Conservation (phyloP, 1,140 invertebrate species). For the Ctenoplectra terminalis region DNA sequence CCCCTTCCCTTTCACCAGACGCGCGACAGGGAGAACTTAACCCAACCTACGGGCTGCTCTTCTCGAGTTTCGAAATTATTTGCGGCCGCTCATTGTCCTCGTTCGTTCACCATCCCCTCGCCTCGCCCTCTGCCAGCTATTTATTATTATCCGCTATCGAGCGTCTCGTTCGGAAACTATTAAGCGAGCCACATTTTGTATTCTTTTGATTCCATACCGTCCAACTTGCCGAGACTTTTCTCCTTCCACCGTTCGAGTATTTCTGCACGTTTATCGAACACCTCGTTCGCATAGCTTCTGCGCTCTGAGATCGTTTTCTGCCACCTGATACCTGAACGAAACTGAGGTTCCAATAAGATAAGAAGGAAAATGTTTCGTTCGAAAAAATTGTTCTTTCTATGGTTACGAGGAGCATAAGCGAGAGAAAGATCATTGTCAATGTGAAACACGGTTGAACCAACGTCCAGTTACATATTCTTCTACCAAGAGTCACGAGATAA, state of each 20-base stretch:
- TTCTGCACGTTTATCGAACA: conserved; percentile 24
- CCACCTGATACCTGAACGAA: not conserved
- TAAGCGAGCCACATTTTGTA: conserved; percentile 65
- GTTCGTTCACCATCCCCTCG: conserved; percentile 15
- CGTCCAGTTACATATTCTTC: not conserved
- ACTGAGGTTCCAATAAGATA: not conserved
- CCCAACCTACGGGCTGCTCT: conserved; percentile 57
- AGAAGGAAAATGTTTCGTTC: not conserved
- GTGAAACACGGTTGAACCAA: not conserved
- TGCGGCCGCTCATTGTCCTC: conserved; percentile 65
- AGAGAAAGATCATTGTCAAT: too few species aligned
- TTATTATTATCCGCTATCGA: conserved; percentile 76
- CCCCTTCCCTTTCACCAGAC: conserved; percentile 49
- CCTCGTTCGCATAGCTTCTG: not conserved
- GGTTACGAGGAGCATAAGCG: not conserved
- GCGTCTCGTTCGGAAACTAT: conserved; percentile 57
- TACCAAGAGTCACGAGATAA: not conserved
- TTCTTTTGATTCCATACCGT: conserved; percentile 56
- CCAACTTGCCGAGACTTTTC: conserved; percentile 4
- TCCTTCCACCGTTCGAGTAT: not conserved
- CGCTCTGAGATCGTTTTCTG: not conserved
- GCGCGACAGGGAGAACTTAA: conserved; percentile 62
- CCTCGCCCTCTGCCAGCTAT: conserved; percentile 53
- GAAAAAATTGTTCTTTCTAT: too few species aligned
- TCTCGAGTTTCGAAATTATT: conserved; percentile 69